Conservation (phyloP, 2,113 vertebrate species). For the Gasterosteus aculeatus region DNA sequence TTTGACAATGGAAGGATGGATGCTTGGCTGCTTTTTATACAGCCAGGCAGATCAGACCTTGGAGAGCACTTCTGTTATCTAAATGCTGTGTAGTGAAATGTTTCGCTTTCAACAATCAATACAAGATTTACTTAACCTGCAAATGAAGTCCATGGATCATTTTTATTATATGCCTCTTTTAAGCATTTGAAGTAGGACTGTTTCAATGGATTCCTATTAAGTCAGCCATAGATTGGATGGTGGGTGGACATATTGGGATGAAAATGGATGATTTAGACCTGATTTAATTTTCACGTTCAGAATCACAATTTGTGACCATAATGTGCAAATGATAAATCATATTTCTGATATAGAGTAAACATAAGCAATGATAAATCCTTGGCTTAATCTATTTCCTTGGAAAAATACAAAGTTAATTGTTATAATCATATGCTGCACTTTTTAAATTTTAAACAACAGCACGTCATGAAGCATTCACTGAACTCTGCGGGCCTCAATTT, state of each 20-base stretch:
- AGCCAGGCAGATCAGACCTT: conserved; percentile 3
- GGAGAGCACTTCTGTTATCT: neutral
- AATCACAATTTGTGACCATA: neutral
- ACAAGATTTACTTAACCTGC: neutral
- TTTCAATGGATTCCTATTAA: neutral
- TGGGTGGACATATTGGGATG: neutral
- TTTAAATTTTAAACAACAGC: conserved; percentile 34
- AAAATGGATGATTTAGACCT: neutral
- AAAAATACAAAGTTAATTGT: neutral
- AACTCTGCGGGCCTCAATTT: conserved; percentile 36
- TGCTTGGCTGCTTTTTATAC: neutral
- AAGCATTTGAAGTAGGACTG: neutral
- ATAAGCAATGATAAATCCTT: neutral
- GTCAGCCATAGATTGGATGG: neutral
- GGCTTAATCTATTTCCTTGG: neutral
- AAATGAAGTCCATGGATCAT: neutral
- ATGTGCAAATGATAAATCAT: neutral
- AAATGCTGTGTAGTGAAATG: neutral
- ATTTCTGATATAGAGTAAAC: neutral
- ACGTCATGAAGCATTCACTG: conserved; percentile 10
- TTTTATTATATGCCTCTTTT: neutral
- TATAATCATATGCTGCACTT: conserved; percentile 14
- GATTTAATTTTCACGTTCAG: neutral
- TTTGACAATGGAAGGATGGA: no score
- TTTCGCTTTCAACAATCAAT: neutral